Percentiles rank a stretch among this genome's conserved stretches.
phyloP scores from a whole-genome alignment of 1,140 invertebrate species.

The Zaprionus kolodkinae region DNA sequence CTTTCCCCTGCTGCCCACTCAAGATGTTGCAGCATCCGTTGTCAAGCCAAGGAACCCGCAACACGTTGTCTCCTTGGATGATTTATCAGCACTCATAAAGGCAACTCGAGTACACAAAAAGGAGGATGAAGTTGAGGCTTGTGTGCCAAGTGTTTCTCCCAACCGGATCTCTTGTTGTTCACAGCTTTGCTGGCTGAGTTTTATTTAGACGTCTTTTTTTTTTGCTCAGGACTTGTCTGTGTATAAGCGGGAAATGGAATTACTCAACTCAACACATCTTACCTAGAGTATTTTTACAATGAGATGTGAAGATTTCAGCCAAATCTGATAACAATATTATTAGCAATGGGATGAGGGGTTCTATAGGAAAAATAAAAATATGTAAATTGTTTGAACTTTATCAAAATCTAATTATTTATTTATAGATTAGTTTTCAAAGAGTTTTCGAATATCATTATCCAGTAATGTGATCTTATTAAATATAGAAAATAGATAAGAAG shows the following conservation, averaged over 20 bases:
- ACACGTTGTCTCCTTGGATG: conserved; percentile 70
- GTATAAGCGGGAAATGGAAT: neutral
- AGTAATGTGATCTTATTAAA: too few relatives aligned
- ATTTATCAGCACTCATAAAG: conserved; percentile 72
- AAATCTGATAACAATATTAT: too few relatives aligned
- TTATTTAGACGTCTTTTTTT: neutral
- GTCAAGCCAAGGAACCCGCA: conserved; percentile 69
- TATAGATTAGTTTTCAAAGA: too few relatives aligned
- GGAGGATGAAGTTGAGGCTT: conserved; percentile 27
- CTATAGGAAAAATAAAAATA: too few relatives aligned
- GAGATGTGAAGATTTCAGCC: neutral
- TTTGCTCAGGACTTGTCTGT: neutral
- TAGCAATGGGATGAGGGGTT: too few relatives aligned
- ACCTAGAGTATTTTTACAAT: neutral
- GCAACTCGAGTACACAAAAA: conserved; percentile 38
- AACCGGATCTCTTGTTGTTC: neutral
- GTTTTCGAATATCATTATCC: too few relatives aligned
- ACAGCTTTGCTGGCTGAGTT: neutral
- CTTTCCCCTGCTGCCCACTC: conserved; percentile 24
- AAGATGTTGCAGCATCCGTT: conserved; percentile 62
- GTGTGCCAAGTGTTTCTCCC: neutral
- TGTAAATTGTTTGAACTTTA: too few relatives aligned
- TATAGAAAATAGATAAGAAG: neutral
- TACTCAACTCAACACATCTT: neutral
- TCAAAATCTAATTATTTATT: too few relatives aligned